These are phyloP conservation scores for Leontocebus nigricollis DNA, from an alignment of 2,797 vertebrate species.

Conservation along the genomic window DNA sequence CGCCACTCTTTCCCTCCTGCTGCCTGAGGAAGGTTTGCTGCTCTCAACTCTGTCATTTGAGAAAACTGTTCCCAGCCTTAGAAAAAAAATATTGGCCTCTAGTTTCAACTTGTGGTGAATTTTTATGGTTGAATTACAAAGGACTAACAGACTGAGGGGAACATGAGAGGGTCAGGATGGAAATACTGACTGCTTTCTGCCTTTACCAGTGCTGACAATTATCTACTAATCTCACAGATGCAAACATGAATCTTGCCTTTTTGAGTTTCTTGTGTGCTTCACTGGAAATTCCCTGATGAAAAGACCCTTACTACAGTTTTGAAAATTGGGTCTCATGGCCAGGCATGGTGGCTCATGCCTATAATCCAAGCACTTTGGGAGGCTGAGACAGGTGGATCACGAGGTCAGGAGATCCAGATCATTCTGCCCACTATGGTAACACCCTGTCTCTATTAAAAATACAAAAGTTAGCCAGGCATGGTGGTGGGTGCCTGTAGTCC, in stretches of 20 bases:
- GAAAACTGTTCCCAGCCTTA: conserved; percentile 26
- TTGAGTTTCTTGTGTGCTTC: conserved; percentile 34
- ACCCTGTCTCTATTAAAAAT: too few relatives aligned
- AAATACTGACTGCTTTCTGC: conserved; percentile 23
- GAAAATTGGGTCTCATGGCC: not conserved
- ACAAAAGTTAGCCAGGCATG: too few relatives aligned
- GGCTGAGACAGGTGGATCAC: too few relatives aligned
- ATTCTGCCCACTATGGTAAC: too few relatives aligned
- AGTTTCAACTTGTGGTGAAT: conserved; percentile 50
- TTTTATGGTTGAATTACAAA: conserved; percentile 47
- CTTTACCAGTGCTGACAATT: not conserved
- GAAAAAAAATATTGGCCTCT: not conserved
- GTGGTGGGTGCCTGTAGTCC: too few relatives aligned
- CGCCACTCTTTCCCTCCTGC: not conserved
- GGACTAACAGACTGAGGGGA: not conserved
- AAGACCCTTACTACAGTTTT: conserved; percentile 10
- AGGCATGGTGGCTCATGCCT: too few relatives aligned
- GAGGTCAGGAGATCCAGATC: too few relatives aligned
- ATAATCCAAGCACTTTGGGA: too few relatives aligned
- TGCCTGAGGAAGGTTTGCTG: not conserved
- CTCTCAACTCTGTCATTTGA: conserved; percentile 21
- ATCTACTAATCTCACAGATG: not conserved
- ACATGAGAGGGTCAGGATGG: not conserved
- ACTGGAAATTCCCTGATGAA: conserved; percentile 42
- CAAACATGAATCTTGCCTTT: not conserved